Evolutionary conservation across 2,888 invertebrate genomes (phyloP), one percentile per base, ranked within the genome.

Genomic region (Sclerodermus sp.): DNA sequence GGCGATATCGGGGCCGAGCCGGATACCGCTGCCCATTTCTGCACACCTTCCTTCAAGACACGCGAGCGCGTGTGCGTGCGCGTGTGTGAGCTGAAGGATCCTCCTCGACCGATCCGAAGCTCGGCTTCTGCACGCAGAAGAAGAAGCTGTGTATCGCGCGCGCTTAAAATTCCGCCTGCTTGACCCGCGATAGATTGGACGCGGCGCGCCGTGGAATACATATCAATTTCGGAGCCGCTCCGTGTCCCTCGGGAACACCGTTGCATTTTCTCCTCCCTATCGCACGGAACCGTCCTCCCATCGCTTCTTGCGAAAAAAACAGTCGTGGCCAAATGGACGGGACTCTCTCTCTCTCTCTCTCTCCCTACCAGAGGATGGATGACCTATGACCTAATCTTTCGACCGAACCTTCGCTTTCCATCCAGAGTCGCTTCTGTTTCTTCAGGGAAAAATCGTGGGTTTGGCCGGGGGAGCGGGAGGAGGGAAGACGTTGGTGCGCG

Each of bases 181-280:
- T 78, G 77, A 78, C 77, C 77, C 69, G 63, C 73, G 73, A 74
- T 77, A 77, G 77, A 77, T 77, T 76, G 76, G 73, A 73, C 69
- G 65, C 64, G 60, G 64, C 60, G 57, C 61, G 64, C 65, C 71
- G 62, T 64, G 74, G 72, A 75, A 77, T 77, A 77, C 77, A 77
- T 77, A 77, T 77, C 76, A 76, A 77, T 77, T 75, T 74, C 62
- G 64, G 50, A 51, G 59, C 59, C 13, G 14, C 16, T 31, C 29
- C 30, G 49, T 67, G 64, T 70, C 73, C 63, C 72, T 60, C 36
- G 70, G 69, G 73, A 43, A 54, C 51, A 45, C 48, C 54, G 56
- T 47, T 57, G 60, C 54, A 57, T 59, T 59, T 60, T 57, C 40
- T 58, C n/a, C n/a, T n/a, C 48, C 54, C 49, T 29, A 49, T 51